A percentile compares a stretch with the other conserved stretches of the same genome.
phyloP scores from a whole-genome alignment of 2,797 vertebrate species.

The Pygocentrus nattereri region DNA sequence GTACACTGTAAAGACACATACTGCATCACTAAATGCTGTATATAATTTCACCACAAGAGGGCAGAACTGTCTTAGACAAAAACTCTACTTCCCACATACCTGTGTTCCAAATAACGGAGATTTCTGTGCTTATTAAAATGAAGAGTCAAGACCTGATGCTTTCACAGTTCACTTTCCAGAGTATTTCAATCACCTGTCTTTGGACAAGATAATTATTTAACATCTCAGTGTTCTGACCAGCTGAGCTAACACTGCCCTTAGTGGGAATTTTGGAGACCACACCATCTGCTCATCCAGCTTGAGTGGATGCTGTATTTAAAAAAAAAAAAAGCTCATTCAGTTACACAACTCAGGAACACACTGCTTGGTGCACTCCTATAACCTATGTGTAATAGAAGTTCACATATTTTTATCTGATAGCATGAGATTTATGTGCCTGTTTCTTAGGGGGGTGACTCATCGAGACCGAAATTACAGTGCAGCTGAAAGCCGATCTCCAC shows the following conservation, averaged over 20 bases:
- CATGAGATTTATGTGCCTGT: conserved; percentile 40
- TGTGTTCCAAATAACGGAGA: background rate
- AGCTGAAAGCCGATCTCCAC: conserved; percentile 40
- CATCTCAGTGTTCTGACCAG: background rate
- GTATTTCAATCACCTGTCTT: conserved; percentile 3
- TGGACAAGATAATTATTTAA: conserved; percentile 31
- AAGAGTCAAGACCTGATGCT: background rate
- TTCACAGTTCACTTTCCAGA: background rate
- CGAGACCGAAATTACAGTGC: conserved; percentile 44
- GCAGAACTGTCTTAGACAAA: background rate
- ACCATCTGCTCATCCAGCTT: conserved; percentile 34
- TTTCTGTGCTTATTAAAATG: background rate
- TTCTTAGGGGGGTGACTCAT: conserved; percentile 45
- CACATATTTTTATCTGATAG: conserved; percentile 11
- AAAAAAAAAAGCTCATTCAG: background rate
- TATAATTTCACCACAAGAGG: background rate
- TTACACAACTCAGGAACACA: too few relatives aligned
- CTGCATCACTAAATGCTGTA: background rate
- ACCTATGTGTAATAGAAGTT: conserved; percentile 2
- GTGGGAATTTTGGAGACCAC: conserved; percentile 1
- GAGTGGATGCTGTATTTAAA: background rate
- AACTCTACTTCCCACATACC: background rate
- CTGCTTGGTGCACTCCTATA: background rate
- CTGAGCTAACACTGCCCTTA: background rate
- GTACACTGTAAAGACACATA: too few relatives aligned